These are phyloP conservation scores for Typhlomys cinereus DNA, from an alignment of 2,113 vertebrate species.

Conservation along the genomic window DNA sequence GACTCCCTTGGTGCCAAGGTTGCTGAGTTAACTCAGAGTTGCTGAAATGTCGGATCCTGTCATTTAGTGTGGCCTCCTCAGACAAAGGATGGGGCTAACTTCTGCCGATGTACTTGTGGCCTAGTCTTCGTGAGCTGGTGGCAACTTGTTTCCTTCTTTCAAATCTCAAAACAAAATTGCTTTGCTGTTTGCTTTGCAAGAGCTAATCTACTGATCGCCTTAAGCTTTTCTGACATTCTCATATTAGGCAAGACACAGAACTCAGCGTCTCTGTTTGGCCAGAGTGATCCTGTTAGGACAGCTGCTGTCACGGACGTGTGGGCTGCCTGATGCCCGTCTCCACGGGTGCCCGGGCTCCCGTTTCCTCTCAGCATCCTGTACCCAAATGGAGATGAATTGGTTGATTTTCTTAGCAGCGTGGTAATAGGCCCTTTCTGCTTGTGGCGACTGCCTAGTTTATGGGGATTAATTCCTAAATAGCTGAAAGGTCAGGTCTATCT, in stretches of 20 bases:
- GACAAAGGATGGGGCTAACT: neutral
- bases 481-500: neutral
- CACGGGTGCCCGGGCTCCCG: neutral
- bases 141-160: neutral
- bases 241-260: neutral
- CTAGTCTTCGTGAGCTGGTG: neutral
- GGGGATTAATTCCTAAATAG: slow-evolving; percentile 7
- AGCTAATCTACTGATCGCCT: neutral
- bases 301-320: neutral
- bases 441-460: neutral
- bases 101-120: neutral
- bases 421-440: neutral
- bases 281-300: neutral
- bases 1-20: too few relatives aligned
- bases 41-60: neutral
- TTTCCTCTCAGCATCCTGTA: neutral
- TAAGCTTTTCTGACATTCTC: slow-evolving; percentile 9
- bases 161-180: slow-evolving; percentile 20
- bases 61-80: slow-evolving; percentile 16
- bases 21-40: neutral
- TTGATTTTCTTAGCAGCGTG: too few relatives aligned
- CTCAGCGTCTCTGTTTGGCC: neutral
- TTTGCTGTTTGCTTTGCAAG: slow-evolving; percentile 19
- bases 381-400: neutral
- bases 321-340: neutral